Conservation (phyloP, 2,797 vertebrate genomes). For the Nyctibius grandis region DNA sequence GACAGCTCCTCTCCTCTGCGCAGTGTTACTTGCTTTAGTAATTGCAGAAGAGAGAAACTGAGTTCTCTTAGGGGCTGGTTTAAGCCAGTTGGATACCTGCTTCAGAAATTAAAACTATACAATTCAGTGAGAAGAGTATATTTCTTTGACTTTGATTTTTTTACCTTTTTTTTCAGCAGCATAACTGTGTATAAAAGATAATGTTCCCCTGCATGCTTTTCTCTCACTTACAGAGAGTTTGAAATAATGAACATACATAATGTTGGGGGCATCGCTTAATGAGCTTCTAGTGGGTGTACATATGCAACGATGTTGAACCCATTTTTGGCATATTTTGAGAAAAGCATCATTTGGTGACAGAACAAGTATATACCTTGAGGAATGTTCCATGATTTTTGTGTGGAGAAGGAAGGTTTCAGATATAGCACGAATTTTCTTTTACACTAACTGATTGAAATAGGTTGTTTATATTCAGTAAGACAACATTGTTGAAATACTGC, state of each 20-base stretch:
- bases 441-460: background rate
- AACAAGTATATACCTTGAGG: background rate
- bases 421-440: background rate
- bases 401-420: background rate
- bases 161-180: background rate
- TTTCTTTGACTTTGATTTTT: background rate
- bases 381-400: background rate
- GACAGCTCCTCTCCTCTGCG: background rate
- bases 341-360: background rate
- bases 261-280: background rate
- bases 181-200: background rate
- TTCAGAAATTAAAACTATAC: background rate
- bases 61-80: background rate
- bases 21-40: background rate
- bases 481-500: background rate
- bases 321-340: background rate
- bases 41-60: background rate
- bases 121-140: background rate
- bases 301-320: background rate
- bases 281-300: background rate
- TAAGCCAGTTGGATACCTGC: background rate
- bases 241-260: background rate
- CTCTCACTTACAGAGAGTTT: background rate
- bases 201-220: background rate
- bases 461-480: background rate